A percentile compares a stretch with the other conserved stretches of the same genome.
Evolutionary conservation across 2,888 invertebrate genomes (phyloP).

Genomic region (Eupithecia subumbrata): DNA sequence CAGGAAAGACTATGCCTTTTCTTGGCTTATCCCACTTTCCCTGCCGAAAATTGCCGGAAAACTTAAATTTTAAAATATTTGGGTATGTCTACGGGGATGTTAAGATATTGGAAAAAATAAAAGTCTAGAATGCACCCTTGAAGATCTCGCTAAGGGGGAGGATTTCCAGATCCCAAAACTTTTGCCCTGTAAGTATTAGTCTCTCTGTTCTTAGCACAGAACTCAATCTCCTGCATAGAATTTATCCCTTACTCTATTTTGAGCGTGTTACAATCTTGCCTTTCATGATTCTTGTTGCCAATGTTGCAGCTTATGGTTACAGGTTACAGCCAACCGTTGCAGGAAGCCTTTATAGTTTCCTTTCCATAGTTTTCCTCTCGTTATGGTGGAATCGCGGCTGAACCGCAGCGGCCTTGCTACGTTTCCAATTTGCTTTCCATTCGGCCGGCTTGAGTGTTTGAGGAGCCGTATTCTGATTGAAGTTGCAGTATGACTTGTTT

Average conservation of each 20-base stretch:
- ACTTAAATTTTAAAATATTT: too few species aligned
- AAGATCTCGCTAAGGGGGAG: too few species aligned
- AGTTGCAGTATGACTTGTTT: neutral
- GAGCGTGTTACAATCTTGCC: neutral
- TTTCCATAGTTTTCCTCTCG: conserved; percentile 18
- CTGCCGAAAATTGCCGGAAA: too few species aligned
- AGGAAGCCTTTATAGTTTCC: conserved; percentile 4
- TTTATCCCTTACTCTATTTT: neutral
- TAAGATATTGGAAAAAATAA: too few species aligned
- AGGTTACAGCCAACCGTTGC: neutral
- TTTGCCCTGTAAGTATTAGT: neutral
- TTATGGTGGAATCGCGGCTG: conserved; percentile 48
- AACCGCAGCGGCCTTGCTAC: conserved; percentile 48
- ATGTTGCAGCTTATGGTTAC: neutral
- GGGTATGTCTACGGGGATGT: too few species aligned
- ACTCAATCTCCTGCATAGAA: neutral
- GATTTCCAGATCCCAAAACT: too few species aligned
- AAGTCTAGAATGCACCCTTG: too few species aligned
- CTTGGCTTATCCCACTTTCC: too few species aligned
- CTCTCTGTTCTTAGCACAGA: neutral
- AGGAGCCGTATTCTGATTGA: conserved; percentile 48
- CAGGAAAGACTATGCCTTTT: too few species aligned
- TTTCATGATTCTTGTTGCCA: neutral
- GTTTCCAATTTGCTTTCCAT: conserved; percentile 71
- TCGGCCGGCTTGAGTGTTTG: conserved; percentile 52